Base-by-base conservation (phyloP, 2,797 vertebrate species). In the Bucorvus abyssinicus region DNA sequence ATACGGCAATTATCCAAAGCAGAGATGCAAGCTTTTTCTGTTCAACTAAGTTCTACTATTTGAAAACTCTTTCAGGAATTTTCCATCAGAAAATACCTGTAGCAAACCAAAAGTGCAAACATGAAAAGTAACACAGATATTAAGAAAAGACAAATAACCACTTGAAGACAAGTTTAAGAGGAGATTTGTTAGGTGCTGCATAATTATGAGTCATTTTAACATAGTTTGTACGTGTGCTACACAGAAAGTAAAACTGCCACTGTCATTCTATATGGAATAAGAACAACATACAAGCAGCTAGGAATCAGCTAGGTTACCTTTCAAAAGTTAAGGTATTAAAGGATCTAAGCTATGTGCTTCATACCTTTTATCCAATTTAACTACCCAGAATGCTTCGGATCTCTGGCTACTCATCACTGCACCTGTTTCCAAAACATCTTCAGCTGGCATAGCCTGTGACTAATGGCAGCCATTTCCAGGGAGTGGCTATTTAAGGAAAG, bases 361-460 rank as follows among this genome's bases (percentile, higher is more conserved):
- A 21, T 65, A 73, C 8, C n/a, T 90, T 96, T 94, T 82, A 86
- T 57, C 36, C 29, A 61, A 45, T 82, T 79, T 75, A 90, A 52
- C 56, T 76, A 76, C 76, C 13, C 79, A 89, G 55, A 90, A 88
- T 36, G 78, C 69, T 87, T 77, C 26, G 61, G 78, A 73, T 73
- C 91, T 86, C 86, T 93, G 87, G 91, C 91, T 87, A 90, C 52
- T 59, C 59, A 70, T 38, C 4, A 7, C 82, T 79, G 95, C 89
- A 96, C 94, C 95, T 94, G 94, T 94, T 95, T 91, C 85, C 74
- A 69, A 96, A 94, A 86, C 83, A 93, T 79, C 79, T 81, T 94
- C 83, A 86, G 67, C 87, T 94, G 80, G 73, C 95, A 89, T 53
- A 91, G 91, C 61, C 82, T 60, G 34, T 95, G 91, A 91, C 74